These are phyloP conservation scores for Chouioia cunea DNA, from an alignment of 2,888 invertebrate species.

Conservation along the genomic window DNA sequence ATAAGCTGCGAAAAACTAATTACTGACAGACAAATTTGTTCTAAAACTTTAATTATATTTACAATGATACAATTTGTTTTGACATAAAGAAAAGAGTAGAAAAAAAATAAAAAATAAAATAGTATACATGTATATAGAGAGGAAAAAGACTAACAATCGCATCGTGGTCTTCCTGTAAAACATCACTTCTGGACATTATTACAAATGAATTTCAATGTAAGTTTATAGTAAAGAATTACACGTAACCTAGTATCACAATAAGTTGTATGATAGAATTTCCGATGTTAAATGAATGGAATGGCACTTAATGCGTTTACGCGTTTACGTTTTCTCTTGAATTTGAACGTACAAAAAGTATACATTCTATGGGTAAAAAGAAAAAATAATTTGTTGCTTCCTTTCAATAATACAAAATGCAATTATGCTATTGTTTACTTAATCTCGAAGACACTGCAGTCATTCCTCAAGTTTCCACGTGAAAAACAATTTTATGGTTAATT, in stretches of 20 bases:
- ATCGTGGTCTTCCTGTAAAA: conserved; percentile 56
- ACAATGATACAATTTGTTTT: conserved; percentile 57
- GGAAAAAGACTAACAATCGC: conserved; percentile 50
- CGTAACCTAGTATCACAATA: conserved; percentile 66
- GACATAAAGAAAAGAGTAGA: conserved; percentile 52
- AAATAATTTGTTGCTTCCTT: conserved; percentile 56
- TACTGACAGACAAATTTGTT: conserved; percentile 40
- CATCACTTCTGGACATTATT: conserved; percentile 46
- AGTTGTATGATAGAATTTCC: conserved; percentile 59
- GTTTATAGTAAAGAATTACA: conserved; percentile 55
- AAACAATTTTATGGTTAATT: neutral
- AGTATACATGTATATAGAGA: conserved; percentile 50
- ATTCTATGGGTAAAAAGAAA: conserved; percentile 49
- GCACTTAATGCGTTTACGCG: conserved; percentile 62
- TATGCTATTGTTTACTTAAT: neutral
- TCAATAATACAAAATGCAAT: conserved; percentile 41
- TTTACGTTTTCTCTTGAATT: conserved; percentile 51
- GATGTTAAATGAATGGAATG: conserved; percentile 62
- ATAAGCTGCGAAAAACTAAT: conserved; percentile 32
- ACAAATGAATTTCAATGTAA: conserved; percentile 50
- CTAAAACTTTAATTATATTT: conserved; percentile 58
- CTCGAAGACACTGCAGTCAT: conserved; percentile 4
- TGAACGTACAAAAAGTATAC: conserved; percentile 58
- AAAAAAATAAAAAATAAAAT: conserved; percentile 46
- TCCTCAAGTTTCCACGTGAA: conserved; percentile 8